These are phyloP conservation scores for Magallana angulata DNA, from an alignment of 1,140 invertebrate genomes.

Conservation along the genomic window DNA sequence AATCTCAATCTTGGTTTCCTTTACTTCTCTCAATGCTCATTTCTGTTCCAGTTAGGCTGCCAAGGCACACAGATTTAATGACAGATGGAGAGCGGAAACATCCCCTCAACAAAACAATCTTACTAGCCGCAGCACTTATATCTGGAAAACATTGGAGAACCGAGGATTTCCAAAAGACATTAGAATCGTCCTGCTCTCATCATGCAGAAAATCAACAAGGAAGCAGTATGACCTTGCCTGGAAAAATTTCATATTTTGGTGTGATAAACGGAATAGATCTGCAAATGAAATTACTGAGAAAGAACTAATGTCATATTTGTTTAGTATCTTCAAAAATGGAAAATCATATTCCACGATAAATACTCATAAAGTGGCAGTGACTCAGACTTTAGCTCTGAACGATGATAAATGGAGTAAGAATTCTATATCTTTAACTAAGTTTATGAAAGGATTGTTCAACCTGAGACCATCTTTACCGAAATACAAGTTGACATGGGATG, in stretches of 20 bases:
- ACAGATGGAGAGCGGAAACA: no score
- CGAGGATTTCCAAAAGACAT: neutral
- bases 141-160: no score
- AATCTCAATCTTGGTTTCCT: constrained; percentile 23
- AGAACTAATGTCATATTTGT: neutral
- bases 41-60: constrained; percentile 49
- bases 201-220: constrained; percentile 14
- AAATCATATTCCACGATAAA: constrained; percentile 24
- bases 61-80: constrained; percentile 2
- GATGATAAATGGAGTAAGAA: constrained; percentile 35
- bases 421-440: neutral
- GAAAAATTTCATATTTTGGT: no score
- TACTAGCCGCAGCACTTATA: no score
- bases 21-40: constrained; percentile 26
- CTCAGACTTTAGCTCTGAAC: neutral
- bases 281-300: constrained; percentile 13
- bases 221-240: no score
- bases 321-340: constrained; percentile 40
- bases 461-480: neutral
- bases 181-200: constrained; percentile 32
- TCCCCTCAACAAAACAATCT: no score
- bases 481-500: no score
- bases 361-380: neutral
- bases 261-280: constrained; percentile 17
- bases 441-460: no score